Evolutionary conservation across 2,113 vertebrate species (phyloP).

Genomic region (Echinops telfairi): DNA sequence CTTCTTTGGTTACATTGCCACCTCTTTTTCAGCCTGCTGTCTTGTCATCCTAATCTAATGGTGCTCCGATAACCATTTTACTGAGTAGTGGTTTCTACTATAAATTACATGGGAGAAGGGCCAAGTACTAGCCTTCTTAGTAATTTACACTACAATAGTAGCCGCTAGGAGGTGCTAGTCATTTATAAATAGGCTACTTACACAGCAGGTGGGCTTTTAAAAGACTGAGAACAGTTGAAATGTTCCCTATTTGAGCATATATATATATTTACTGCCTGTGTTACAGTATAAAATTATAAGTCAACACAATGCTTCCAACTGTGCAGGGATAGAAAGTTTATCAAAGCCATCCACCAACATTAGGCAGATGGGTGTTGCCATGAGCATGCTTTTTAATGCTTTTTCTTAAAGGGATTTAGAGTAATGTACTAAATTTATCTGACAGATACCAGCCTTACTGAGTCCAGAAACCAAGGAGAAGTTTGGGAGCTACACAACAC

Average conservation of each 20-base stretch:
- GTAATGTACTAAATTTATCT: slow-evolving; percentile 6
- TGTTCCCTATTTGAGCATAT: slow-evolving; percentile 17
- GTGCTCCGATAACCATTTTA: slow-evolving; percentile 52
- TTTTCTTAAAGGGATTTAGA: background rate
- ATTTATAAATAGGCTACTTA: slow-evolving; percentile 73
- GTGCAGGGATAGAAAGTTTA: background rate
- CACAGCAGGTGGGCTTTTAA: slow-evolving; percentile 60
- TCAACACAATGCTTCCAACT: slow-evolving; percentile 32
- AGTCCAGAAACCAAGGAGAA: slow-evolving; percentile 22
- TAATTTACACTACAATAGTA: slow-evolving; percentile 73
- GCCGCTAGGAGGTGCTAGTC: slow-evolving; percentile 33
- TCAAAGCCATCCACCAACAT: background rate
- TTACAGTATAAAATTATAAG: slow-evolving; percentile 20
- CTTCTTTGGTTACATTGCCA: background rate
- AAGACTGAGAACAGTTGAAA: slow-evolving; percentile 50
- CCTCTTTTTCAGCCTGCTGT: background rate
- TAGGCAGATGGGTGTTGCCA: background rate
- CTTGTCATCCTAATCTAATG: slow-evolving; percentile 47
- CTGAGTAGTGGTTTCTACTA: slow-evolving; percentile 60
- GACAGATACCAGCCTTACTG: background rate
- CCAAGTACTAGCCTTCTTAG: slow-evolving; percentile 43
- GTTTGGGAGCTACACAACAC: background rate
- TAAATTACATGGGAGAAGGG: slow-evolving; percentile 62
- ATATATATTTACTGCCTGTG: slow-evolving; percentile 33
- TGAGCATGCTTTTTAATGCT: slow-evolving; percentile 17